Evolutionary conservation across 2,888 invertebrate species (phyloP).

Genomic region (Drosophila buzzatii): DNA sequence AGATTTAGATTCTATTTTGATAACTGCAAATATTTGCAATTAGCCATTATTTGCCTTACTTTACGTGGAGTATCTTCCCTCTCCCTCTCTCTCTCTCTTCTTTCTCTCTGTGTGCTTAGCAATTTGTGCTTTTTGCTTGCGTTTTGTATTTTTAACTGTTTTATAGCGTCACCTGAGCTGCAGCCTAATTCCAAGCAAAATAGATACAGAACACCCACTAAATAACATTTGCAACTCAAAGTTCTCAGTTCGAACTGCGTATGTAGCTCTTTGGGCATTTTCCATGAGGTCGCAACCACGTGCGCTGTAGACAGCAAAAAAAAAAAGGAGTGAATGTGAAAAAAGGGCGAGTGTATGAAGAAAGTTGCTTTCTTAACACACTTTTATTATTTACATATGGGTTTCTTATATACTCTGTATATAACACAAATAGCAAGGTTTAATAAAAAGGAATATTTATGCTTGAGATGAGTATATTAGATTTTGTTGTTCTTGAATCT

Average conservation of each 20-base stretch:
- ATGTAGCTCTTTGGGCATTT: slow-evolving; percentile 61
- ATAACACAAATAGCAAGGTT: background rate
- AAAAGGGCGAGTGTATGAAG: background rate
- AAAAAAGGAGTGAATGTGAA: background rate
- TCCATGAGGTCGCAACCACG: slow-evolving; percentile 66
- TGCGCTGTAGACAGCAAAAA: slow-evolving; percentile 25
- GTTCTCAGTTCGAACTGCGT: slow-evolving; percentile 6
- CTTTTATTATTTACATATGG: background rate
- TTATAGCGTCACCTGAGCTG: slow-evolving; percentile 33
- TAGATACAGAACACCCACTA: slow-evolving; percentile 38
- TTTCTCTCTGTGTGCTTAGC: slow-evolving; percentile 4
- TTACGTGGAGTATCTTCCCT: slow-evolving; percentile 39
- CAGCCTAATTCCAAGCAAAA: slow-evolving; percentile 52
- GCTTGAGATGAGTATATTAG: background rate
- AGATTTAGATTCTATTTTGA: slow-evolving; percentile 79
- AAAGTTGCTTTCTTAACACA: too few relatives aligned
- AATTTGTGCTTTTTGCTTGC: slow-evolving; percentile 29
- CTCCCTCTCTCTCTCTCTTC: too few relatives aligned
- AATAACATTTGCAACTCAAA: slow-evolving; percentile 14
- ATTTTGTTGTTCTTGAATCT: too few relatives aligned
- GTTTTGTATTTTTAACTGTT: slow-evolving; percentile 36
- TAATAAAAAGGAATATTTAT: background rate
- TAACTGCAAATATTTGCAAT: slow-evolving; percentile 73
- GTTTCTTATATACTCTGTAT: background rate
- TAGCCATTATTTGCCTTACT: slow-evolving; percentile 60